Evolutionary conservation across 92 coral and sea anemone genomes (phyloP).

Genomic region (Heteractis magnifica): DNA sequence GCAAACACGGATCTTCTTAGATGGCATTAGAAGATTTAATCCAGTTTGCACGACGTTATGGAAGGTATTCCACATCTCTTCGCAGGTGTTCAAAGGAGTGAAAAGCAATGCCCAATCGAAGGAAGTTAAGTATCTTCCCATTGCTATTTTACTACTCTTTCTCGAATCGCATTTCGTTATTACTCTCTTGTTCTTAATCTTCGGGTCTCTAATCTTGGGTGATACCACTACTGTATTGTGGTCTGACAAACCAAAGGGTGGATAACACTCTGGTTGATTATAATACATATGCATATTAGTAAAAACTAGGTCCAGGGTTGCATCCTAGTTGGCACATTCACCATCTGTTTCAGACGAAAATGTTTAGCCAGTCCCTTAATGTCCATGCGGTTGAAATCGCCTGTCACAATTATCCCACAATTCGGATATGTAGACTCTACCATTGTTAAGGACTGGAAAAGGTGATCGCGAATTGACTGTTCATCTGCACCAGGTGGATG

Average conservation of each 20-base stretch:
- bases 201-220: neutral
- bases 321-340: constrained; percentile 1
- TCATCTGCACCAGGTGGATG: too few relatives aligned
- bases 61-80: constrained; percentile 22
- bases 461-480: too few relatives aligned
- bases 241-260: constrained; percentile 42
- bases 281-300: too few relatives aligned
- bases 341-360: constrained; percentile 40
- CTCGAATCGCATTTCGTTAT: constrained; percentile 22
- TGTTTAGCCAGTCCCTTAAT: constrained; percentile 19
- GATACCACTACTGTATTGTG: constrained; percentile 20
- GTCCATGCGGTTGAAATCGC: constrained; percentile 1
- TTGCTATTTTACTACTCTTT: constrained; percentile 17
- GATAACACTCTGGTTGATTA: constrained; percentile 7
- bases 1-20: constrained; percentile 12
- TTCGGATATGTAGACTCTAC: too few relatives aligned
- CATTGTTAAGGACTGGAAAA: too few relatives aligned
- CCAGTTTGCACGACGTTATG: constrained; percentile 32
- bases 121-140: constrained; percentile 29
- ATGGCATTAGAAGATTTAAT: constrained; percentile 45
- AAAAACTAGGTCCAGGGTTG: too few relatives aligned
- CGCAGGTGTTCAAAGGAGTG: neutral
- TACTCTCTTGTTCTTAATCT: constrained; percentile 1
- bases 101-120: constrained; percentile 21
- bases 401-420: too few relatives aligned